These are phyloP conservation scores for Pollimyrus isidori DNA, from an alignment of 2,113 vertebrate species.

Conservation along the genomic window DNA sequence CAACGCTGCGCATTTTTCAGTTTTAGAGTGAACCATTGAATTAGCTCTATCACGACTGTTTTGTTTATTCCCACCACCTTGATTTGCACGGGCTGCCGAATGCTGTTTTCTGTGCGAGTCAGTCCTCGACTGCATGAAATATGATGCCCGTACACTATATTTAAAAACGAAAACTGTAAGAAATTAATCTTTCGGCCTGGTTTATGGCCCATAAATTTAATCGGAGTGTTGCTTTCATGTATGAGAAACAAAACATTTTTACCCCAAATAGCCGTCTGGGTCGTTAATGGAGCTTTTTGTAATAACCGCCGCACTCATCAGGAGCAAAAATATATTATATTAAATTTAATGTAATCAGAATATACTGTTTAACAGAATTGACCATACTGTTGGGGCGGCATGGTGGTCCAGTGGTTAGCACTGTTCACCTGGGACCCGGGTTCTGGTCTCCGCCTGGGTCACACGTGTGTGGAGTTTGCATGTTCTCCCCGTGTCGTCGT, in stretches of 20 bases:
- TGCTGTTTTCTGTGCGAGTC: not conserved
- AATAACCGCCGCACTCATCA: not conserved
- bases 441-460: too few species aligned
- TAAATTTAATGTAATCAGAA: not conserved
- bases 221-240: not conserved
- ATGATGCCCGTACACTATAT: not conserved
- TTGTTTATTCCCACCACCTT: not conserved
- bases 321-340: not conserved
- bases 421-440: too few species aligned
- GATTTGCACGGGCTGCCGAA: not conserved
- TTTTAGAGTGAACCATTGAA: not conserved
- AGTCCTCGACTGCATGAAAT: not conserved
- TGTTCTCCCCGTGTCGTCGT: too few species aligned
- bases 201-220: not conserved
- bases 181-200: not conserved
- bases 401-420: too few species aligned
- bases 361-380: not conserved
- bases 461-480: too few species aligned
- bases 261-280: not conserved
- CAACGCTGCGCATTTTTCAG: not conserved
- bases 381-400: not conserved
- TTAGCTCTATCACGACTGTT: not conserved
- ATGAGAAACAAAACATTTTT: not conserved
- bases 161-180: not conserved
- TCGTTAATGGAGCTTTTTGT: not conserved